Evolutionary conservation across 2,888 invertebrate genomes (phyloP).

Genomic region (Ommatoiulus sabulosus): DNA sequence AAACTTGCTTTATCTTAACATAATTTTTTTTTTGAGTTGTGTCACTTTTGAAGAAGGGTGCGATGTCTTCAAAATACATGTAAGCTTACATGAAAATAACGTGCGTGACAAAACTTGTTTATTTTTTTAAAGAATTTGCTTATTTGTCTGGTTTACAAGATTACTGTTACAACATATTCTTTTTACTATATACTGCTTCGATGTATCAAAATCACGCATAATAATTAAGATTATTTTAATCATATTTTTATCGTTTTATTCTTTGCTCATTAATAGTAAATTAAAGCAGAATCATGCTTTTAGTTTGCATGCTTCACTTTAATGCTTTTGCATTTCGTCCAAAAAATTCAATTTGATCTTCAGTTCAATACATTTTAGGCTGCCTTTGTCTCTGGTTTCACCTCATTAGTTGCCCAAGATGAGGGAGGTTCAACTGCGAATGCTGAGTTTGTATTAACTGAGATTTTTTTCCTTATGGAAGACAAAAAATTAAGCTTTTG

Average conservation of each 20-base stretch:
- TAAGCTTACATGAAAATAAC: too few species aligned
- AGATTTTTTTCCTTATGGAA: neutral
- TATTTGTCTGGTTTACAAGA: too few species aligned
- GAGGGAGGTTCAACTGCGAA: neutral
- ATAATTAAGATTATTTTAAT: neutral
- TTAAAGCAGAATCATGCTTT: neutral
- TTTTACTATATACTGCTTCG: too few species aligned
- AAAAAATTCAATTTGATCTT: slow-evolving; percentile 11
- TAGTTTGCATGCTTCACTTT: neutral
- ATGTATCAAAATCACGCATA: neutral
- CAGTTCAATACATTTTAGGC: neutral
- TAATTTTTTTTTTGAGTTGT: too few species aligned
- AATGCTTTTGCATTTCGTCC: neutral
- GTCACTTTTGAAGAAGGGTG: too few species aligned
- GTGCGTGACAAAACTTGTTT: too few species aligned
- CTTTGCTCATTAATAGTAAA: neutral
- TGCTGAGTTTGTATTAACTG: neutral
- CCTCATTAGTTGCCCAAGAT: slow-evolving; percentile 4
- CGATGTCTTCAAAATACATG: too few species aligned
- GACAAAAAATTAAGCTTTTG: neutral
- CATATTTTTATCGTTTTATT: neutral
- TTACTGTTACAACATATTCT: too few species aligned
- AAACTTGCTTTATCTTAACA: too few species aligned
- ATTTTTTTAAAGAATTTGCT: too few species aligned
- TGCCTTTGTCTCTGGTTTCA: neutral